A percentile compares a stretch with the other conserved stretches of the same genome.
Evolutionary conservation across 2,797 vertebrate genomes (phyloP).

Genomic region (Philypnodon macrostomus): DNA sequence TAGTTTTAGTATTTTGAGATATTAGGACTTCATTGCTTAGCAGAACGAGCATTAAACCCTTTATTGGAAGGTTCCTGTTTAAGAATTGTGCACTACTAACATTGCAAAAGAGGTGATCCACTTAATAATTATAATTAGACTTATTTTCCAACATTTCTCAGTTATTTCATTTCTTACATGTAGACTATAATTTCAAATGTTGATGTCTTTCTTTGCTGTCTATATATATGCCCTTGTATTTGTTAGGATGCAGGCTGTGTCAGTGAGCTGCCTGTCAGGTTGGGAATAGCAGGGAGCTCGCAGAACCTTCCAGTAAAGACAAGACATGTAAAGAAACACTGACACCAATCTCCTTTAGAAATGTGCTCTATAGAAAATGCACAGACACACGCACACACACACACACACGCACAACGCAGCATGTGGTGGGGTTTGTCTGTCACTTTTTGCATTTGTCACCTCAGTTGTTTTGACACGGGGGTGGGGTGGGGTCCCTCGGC

Average conservation of each 20-base stretch:
- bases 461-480: conserved; percentile 11
- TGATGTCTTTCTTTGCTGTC: conserved; percentile 18
- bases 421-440: conserved; percentile 33
- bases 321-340: conserved; percentile 36
- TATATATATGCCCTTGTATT: conserved; percentile 16
- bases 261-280: conserved; percentile 39
- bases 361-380: conserved; percentile 17
- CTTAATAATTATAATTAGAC: too few relatives aligned
- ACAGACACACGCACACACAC: neutral
- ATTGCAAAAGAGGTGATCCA: too few relatives aligned
- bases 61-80: too few relatives aligned
- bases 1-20: too few relatives aligned
- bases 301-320: conserved; percentile 39
- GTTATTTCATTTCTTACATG: neutral
- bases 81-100: too few relatives aligned
- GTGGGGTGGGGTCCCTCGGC: conserved; percentile 17
- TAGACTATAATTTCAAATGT: conserved; percentile 14
- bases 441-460: conserved; percentile 37
- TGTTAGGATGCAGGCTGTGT: conserved; percentile 45
- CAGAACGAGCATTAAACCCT: too few relatives aligned
- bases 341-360: conserved; percentile 21
- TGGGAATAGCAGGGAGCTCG: conserved; percentile 43
- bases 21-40: too few relatives aligned
- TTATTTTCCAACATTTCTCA: neutral
- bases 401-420: conserved; percentile 21